phyloP scores from a whole-genome alignment of 2,113 vertebrate species.

The Microtus montanus region DNA sequence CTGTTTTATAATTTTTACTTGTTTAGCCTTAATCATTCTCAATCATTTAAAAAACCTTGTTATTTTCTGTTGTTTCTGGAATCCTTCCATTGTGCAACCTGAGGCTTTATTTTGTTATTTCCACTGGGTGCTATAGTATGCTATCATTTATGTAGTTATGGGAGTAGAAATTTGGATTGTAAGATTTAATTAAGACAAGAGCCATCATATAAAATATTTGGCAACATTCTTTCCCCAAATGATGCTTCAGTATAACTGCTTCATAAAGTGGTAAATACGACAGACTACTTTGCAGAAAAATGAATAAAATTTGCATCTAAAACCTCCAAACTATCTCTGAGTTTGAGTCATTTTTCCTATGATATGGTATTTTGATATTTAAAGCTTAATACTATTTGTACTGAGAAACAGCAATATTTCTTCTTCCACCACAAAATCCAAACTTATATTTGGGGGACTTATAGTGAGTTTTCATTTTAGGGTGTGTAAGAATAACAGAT shows the following conservation, averaged over 20 bases:
- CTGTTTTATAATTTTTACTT: neutral
- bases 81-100: neutral
- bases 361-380: conserved; percentile 68
- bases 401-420: conserved; percentile 60
- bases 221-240: conserved; percentile 64
- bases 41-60: conserved; percentile 23
- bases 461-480: conserved; percentile 25
- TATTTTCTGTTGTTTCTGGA: conserved; percentile 41
- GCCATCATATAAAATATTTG: conserved; percentile 69
- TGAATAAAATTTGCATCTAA: conserved; percentile 62
- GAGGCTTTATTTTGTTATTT: conserved; percentile 52
- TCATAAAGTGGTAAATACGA: conserved; percentile 54
- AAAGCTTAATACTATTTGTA: conserved; percentile 66
- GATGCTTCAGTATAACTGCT: conserved; percentile 54
- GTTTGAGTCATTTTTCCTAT: conserved; percentile 68
- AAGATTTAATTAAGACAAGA: conserved; percentile 73
- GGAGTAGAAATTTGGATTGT: conserved; percentile 58
- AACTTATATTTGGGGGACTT: conserved; percentile 29
- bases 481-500: neutral
- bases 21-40: conserved; percentile 4
- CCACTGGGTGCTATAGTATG: neutral
- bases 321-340: conserved; percentile 13
- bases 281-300: conserved; percentile 70
- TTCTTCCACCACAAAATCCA: conserved; percentile 64
- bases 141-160: neutral